Base-by-base conservation (phyloP, 2,888 invertebrate species). In the Lypha dubia region DNA sequence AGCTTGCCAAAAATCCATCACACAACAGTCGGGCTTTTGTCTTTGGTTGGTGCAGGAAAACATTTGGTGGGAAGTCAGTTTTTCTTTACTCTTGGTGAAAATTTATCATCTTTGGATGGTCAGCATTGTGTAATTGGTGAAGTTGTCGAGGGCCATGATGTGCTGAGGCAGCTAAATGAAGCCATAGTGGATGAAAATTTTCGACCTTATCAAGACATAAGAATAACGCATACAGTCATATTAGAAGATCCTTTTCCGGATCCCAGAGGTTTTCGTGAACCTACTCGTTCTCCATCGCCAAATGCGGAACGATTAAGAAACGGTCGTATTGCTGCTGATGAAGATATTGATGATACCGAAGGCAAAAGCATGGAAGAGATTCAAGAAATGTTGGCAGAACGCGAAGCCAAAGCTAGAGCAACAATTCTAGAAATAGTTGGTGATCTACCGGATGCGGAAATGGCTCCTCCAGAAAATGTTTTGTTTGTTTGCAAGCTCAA, bases 401-500 rank as follows among this genome's bases (percentile, higher is more conserved):
- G 97, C 86, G 99, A 99, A 92, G 99, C 99, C 0, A 97, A 97
- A 92, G 98, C 99, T 1, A 94, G 99, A 88, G 99, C 99, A 0
- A 98, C 99, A 24, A 98, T 99, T 88, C 93, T 99, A 51, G 99
- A 99, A 94, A 99, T 99, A 93, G 98, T 99, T 24, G 99, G 99
- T 0, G 99, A 99, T 92, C 93, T 99, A 79, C 99, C 99, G 0
- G 97, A 98, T 93, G 99, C 98, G 15, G 99, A 99, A 82, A 96
- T 98, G 92, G 98, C 98, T 7, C 99, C 99, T 0, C 99, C 99
- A 8, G 99, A 99, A 93, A 99, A 99, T 93, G 99, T 99, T 2
- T 93, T 99, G 0, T 99, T 99, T 93, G 98, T 99, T 38, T 99
- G 99, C 92, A 99, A 99, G 93, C 93, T 99, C 22, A 99, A 99